Percentiles rank a stretch among this genome's conserved stretches.
Evolutionary conservation across 2,797 vertebrate genomes (phyloP).

Genomic region (Pseudochirops cupreus): DNA sequence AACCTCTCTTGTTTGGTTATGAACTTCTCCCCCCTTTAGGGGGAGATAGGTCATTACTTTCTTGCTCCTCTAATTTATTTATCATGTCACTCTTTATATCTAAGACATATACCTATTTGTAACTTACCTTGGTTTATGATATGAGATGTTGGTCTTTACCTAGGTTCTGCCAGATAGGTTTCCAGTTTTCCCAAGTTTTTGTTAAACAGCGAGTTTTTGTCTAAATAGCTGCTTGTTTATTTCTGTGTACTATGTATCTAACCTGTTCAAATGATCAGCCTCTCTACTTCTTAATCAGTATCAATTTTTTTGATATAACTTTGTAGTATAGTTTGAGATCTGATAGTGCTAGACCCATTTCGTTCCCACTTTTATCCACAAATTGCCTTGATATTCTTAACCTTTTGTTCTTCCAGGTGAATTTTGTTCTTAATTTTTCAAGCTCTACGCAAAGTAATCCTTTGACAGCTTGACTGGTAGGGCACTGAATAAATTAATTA

Average conservation of each 20-base stretch:
- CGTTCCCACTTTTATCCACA: neutral
- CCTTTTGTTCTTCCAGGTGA: neutral
- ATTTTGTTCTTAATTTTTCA: neutral
- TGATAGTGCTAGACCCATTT: neutral
- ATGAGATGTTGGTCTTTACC: neutral
- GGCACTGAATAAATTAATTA: neutral
- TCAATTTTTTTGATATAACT: neutral
- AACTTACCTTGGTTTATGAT: neutral
- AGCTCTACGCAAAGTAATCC: neutral
- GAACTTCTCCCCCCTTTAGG: neutral
- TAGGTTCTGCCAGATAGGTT: neutral
- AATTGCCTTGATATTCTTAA: neutral
- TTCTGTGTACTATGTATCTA: neutral
- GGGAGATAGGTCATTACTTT: neutral
- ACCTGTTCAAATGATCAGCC: neutral
- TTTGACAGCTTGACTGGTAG: neutral
- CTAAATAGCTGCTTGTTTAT: neutral
- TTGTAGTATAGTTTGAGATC: neutral
- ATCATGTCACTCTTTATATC: neutral
- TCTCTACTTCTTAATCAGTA: neutral
- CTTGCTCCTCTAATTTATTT: neutral
- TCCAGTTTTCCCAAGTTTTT: neutral
- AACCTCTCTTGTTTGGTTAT: neutral
- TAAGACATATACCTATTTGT: neutral
- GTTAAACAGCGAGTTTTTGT: neutral